Conservation (phyloP, 2,113 vertebrate genomes). For the Octodon degus region DNA sequence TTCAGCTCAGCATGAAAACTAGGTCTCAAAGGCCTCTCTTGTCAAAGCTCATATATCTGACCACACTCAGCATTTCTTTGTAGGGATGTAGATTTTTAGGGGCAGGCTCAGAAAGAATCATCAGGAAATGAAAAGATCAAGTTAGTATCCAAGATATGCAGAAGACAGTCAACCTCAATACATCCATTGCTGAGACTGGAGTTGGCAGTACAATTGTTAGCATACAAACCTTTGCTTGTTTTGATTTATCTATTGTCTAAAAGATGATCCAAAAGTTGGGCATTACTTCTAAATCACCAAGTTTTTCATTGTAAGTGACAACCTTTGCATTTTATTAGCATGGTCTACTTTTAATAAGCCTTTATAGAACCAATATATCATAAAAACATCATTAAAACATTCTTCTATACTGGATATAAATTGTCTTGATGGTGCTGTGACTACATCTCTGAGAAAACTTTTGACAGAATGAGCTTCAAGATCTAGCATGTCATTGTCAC, state of each 20-base stretch:
- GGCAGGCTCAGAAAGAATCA: neutral
- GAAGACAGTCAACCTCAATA: neutral
- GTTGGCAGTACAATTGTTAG: conserved; percentile 44
- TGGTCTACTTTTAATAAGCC: conserved; percentile 82
- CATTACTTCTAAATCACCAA: conserved; percentile 80
- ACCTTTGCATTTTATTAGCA: conserved; percentile 83
- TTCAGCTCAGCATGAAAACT: conserved; percentile 18
- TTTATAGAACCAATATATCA: conserved; percentile 78
- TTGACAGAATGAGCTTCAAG: conserved; percentile 66
- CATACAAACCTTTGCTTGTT: conserved; percentile 63
- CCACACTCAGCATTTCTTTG: neutral
- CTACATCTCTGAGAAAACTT: conserved; percentile 46
- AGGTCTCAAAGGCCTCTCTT: neutral
- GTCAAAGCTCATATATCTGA: neutral
- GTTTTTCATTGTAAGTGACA: conserved; percentile 84
- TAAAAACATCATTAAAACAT: conserved; percentile 78
- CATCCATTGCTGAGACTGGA: neutral
- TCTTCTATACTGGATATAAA: conserved; percentile 77
- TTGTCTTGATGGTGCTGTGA: conserved; percentile 73
- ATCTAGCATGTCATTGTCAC: conserved; percentile 39
- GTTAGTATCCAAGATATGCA: conserved; percentile 9
- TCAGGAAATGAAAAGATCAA: neutral
- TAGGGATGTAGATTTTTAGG: neutral
- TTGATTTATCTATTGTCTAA: conserved; percentile 82
- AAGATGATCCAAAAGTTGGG: conserved; percentile 81